Base-by-base conservation (phyloP, 2,113 vertebrate species). In the Pseudorectes ferrugineus region DNA sequence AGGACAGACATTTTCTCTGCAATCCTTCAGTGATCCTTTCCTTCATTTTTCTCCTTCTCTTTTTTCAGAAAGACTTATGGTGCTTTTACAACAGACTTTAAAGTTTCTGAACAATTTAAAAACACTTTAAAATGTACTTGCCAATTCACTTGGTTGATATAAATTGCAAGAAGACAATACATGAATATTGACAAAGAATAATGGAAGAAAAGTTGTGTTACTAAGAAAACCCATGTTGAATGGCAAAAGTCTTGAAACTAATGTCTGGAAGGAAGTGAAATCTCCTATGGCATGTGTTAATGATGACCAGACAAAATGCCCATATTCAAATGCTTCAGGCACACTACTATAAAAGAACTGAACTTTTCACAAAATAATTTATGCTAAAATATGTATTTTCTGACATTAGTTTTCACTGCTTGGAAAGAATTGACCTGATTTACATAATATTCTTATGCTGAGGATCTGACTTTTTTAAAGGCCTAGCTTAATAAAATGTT, bases 321-420 rank as follows among this genome's bases (percentile, higher is more conserved):
- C 49, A 93, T 91, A 97, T 85, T 97, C 48, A 0, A 96, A 88
- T 91, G 92, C 96, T 95, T 94, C 94, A 87, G 96, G 95, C 84
- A 84, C 88, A 91, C 46, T 89, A 77, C 87, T 95, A 91, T 95
- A 98, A 97, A 97, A 92, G 97, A 97, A 97, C 63, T 98, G 98
- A 98, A 98, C 97, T 98, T 98, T 98, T 97, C 92, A 97, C 95
- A 94, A 96, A 97, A 95, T 98, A 98, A 98, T 98, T 80, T 97
- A 98, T 98, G 98, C 96, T 98, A 98, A 98, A 98, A 98, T 98
- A 98, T 98, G 98, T 96, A 98, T 97, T 98, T 98, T 97, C 91
- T 98, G 98, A 98, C 98, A 98, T 98, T 98, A 98, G 46, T 97
- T 97, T 98, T 98, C 94, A 95, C 76, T 95, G 92, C 97, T 97